Evolutionary conservation across 2,888 invertebrate species (phyloP), one percentile per base, ranked within the genome.

Genomic region (Eupelmus urozonus): DNA sequence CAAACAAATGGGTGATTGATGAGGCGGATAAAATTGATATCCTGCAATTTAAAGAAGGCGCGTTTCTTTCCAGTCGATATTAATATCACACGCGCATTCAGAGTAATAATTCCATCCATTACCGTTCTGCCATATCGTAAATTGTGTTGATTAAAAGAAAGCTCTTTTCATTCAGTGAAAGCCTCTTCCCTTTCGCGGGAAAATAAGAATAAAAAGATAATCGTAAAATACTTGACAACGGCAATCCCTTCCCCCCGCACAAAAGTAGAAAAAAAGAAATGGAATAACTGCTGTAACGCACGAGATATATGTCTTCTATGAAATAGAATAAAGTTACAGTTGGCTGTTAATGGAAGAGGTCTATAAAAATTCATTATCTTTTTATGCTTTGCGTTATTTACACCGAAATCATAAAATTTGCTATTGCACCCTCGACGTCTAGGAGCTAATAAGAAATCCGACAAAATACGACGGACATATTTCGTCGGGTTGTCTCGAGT

Each of bases 141-240:
- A 73, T 57, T 42, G 5, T 42, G 18, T 45, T 20, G 63, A 55
- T 72, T 55, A 57, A 65, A 65, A 45, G 27, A 29, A 60, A 51
- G 29, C 29, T 11, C 59, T 2, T 13, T 59, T 51, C 23, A 42
- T 20, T 59, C 16, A 13, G n/a, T 29, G 5, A 59, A 60, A 49
- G 5, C 13, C 57, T 11, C 51, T 49, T 5, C 40, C 9, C n/a
- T 69, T 65, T 34, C 53, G 16, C 11, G n/a, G n/a, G 27, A 49
- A 62, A 73, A 57, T 20, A 40, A 57, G 25, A 20, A 65, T 49
- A 23, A 29, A 23, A 45, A 45, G 67, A 34, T 66, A 53, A 53
- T 66, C 53, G 53, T 9, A 25, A 72, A 63, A 63, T 11, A 72
- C 53, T 63, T 27, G 62, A 55, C 49, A 49, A 4, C 5, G 42